Evolutionary conservation across 1,140 invertebrate genomes (phyloP), one percentile per base, ranked within the genome.

Genomic region (Nomia melanderi): DNA sequence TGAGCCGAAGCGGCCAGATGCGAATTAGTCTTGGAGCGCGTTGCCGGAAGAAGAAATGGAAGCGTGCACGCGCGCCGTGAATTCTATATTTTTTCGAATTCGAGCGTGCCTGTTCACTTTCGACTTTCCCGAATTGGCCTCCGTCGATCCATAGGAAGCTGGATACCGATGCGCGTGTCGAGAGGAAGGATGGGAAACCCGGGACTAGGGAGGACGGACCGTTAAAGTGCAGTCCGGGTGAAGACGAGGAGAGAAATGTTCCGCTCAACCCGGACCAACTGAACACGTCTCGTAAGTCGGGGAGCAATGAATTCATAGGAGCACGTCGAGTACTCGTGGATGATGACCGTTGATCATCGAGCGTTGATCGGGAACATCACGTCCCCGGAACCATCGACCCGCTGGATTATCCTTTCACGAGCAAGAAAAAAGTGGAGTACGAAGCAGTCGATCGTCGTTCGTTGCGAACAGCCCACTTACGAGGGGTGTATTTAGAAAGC

Each of bases 41-140:
- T 25, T 50, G 33, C 4, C 11, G 33, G 44, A 14, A 31, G 23
- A 31, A 17, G 27, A 23, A 6, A 25, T 12, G 9, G 12, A 63
- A 9, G 8, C 29, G 11, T n/a, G 11, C 9, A 20, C 29, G 27
- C 27, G 31, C 73, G 50, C 31, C 17, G 41, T 25, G 39, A 33
- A n/a, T 50, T 60, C 57, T 74, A 29, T 41, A 41, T 29, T 29
- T 62, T n/a, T 73, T 54, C 60, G 62, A 64, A 29, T 27, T 41
- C 36, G 29, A 56, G 17, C 20, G 17, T 50, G 11, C 11, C 6
- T 20, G n/a, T 25, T 73, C 29, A 64, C 2, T 23, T 29, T 64
- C 44, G 31, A 14, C 12, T 33, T 41, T 75, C 72, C 56, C 56
- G 36, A 63, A 66, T 75, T 67, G 63, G 63, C 17, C 20, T 1